A percentile compares a stretch with the other conserved stretches of the same genome.
Conservation (phyloP, 2,888 invertebrate genomes). For the Drosophila demipolita region DNA sequence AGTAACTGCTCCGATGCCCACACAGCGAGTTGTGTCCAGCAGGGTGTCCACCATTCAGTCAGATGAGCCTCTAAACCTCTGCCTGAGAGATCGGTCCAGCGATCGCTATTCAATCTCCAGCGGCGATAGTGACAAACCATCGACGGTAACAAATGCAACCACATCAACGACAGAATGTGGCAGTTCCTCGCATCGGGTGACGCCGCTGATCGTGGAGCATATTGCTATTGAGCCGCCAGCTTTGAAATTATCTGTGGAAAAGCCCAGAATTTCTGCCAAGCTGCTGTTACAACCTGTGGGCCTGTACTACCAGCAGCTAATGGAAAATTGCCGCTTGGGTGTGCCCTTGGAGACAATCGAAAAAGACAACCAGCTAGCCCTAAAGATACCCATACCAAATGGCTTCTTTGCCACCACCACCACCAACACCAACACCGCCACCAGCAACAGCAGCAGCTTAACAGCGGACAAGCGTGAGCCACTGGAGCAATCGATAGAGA, state of each 20-base stretch:
- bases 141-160: constrained; percentile 76
- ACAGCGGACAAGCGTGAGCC: constrained; percentile 31
- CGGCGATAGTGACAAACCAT: constrained; percentile 67
- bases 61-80: constrained; percentile 93
- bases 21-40: constrained; percentile 6
- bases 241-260: constrained; percentile 84
- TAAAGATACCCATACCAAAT: constrained; percentile 82
- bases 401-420: constrained; percentile 67
- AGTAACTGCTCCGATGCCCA: not conserved
- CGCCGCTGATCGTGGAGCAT: constrained; percentile 39
- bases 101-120: constrained; percentile 84
- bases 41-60: not conserved
- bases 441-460: constrained; percentile 32
- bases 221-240: constrained; percentile 84
- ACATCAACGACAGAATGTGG: constrained; percentile 59
- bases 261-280: constrained; percentile 81
- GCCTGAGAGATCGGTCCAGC: constrained; percentile 88
- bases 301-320: constrained; percentile 91
- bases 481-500: constrained; percentile 48
- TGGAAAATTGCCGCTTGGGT: constrained; percentile 86
- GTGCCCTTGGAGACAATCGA: constrained; percentile 82
- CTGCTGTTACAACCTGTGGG: constrained; percentile 91
- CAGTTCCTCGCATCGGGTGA: constrained; percentile 53
- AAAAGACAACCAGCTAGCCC: constrained; percentile 84
- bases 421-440: constrained; percentile 32